Conservation (phyloP, 2,888 invertebrate genomes). For the Callyntrura sp. region DNA sequence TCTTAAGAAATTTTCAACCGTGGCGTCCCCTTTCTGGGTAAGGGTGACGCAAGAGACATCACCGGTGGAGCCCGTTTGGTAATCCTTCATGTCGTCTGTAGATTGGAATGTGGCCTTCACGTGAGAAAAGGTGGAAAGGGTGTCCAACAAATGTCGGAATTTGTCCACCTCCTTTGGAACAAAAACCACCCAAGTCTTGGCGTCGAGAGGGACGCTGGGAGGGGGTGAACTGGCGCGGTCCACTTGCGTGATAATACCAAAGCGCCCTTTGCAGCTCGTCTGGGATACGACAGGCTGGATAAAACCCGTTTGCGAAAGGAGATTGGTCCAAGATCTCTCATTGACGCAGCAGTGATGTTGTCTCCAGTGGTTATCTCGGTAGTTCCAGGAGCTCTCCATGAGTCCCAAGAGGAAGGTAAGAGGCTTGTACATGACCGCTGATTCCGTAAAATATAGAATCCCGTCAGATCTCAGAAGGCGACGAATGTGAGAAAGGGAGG, state of each 20-base stretch:
- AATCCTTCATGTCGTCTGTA: too few species aligned
- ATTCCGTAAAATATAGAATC: slow-evolving; percentile 24
- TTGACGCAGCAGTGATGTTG: slow-evolving; percentile 34
- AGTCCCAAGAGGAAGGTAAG: slow-evolving; percentile 47
- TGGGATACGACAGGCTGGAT: background rate
- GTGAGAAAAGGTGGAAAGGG: too few species aligned
- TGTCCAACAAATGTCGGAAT: too few species aligned
- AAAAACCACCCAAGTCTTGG: background rate
- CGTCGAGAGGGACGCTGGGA: background rate
- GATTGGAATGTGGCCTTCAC: too few species aligned
- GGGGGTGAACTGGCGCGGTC: background rate
- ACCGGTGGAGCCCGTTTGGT: too few species aligned
- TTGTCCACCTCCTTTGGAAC: too few species aligned
- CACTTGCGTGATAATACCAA: background rate
- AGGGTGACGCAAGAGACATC: too few species aligned
- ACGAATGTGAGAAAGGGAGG: slow-evolving; percentile 32
- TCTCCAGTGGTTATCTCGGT: slow-evolving; percentile 45
- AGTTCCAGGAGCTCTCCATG: slow-evolving; percentile 69
- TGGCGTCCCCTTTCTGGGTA: too few species aligned
- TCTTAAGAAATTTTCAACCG: background rate
- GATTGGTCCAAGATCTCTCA: background rate
- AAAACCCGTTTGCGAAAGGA: background rate
- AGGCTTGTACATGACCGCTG: background rate
- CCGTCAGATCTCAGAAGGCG: slow-evolving; percentile 45
- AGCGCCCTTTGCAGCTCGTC: background rate